Conservation (phyloP, 2,797 vertebrate species). For the Megalops cyprinoides region DNA sequence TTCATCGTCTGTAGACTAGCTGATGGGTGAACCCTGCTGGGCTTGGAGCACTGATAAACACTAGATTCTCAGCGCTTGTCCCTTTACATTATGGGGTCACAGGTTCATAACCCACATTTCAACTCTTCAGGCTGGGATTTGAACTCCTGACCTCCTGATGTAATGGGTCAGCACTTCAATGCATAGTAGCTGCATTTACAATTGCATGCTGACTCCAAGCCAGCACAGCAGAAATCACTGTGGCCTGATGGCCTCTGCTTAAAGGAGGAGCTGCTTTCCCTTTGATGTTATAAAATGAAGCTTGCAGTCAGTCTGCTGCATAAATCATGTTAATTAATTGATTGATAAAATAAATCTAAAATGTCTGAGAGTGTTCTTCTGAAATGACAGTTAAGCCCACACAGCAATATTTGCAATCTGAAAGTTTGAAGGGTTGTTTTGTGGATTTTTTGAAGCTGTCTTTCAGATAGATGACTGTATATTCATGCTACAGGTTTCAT, state of each 20-base stretch:
- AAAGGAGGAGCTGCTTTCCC: slow-evolving; percentile 62
- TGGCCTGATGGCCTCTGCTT: slow-evolving; percentile 68
- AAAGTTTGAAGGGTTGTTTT: slow-evolving; percentile 20
- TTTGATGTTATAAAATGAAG: slow-evolving; percentile 73
- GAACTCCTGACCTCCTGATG: slow-evolving; percentile 70
- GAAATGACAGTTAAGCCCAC: slow-evolving; percentile 42
- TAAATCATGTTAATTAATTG: slow-evolving; percentile 80
- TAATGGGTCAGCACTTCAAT: slow-evolving; percentile 45
- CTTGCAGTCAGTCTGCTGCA: slow-evolving; percentile 61
- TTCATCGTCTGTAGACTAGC: slow-evolving; percentile 24
- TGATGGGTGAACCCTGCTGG: slow-evolving; percentile 31
- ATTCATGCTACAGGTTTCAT: slow-evolving; percentile 53
- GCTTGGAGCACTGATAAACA: slow-evolving; percentile 57
- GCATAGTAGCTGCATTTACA: slow-evolving; percentile 76
- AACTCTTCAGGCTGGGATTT: slow-evolving; percentile 64
- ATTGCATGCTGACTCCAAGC: slow-evolving; percentile 69
- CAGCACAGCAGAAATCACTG: slow-evolving; percentile 65
- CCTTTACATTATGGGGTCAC: slow-evolving; percentile 66
- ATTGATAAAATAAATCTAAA: slow-evolving; percentile 64
- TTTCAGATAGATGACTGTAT: slow-evolving; percentile 62
- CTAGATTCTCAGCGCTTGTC: slow-evolving; percentile 48
- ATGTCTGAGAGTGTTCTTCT: slow-evolving; percentile 67
- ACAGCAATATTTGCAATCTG: slow-evolving; percentile 5
- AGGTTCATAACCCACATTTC: slow-evolving; percentile 67
- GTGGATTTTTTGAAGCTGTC: slow-evolving; percentile 1